Base-by-base conservation (phyloP, 2,888 invertebrate genomes). In the Buathra laborator region DNA sequence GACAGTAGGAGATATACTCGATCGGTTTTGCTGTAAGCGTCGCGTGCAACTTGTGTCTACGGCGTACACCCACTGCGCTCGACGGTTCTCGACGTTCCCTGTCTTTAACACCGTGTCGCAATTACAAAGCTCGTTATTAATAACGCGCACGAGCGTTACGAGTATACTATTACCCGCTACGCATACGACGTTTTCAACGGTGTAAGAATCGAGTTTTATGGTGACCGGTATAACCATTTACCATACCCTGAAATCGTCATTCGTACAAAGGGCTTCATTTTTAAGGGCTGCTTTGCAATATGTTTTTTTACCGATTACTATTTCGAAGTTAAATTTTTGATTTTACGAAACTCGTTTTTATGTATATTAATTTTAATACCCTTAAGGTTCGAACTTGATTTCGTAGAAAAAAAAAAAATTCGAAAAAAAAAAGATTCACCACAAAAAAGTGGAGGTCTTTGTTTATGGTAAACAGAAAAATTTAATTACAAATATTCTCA, bases 41-140 rank as follows among this genome's bases (percentile, higher is more conserved):
- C 84, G 87, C 87, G 87, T 87, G 87, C 81, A 86, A 66, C 82
- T 70, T 83, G 81, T 70, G 51, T 56, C 24, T 24, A 78, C 12
- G 44, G 70, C 70, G 9, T 83, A 86, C 87, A 86, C 86, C 86
- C 87, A 87, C 82, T 76, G 85, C 70, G 66, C 75, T 72, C 78
- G 81, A 74, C 37, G 62, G 66, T 67, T 78, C 80, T 77, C 67
- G 71, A 75, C 76, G 77, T 81, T 80, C 86, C 72, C 87, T 83
- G 78, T 86, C 81, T 87, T 87, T 87, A 86, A 87, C 85, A 86
- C 85, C 86, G 85, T 86, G 85, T 87, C 86, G 86, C 87, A 86
- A 87, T 87, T 87, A 87, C 86, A 85, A 85, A 86, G 85, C 86
- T 87, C 86, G 85, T 87, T 86, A 87, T 87, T 87, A 87, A 87